These are phyloP conservation scores for Pegoplata infirma DNA, from an alignment of 2,888 invertebrate species.

Conservation along the genomic window DNA sequence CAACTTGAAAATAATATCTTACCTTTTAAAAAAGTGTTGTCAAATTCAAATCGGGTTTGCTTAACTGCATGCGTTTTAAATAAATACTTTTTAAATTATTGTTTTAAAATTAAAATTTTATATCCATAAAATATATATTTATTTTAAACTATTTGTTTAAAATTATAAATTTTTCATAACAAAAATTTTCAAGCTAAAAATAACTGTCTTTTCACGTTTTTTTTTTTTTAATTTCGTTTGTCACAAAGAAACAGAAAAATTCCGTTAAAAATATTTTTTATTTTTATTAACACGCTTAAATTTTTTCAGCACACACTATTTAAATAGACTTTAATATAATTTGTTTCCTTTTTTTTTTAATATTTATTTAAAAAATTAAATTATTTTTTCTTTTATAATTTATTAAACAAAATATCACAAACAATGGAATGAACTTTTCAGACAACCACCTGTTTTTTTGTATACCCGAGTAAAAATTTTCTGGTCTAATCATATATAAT, in stretches of 20 bases:
- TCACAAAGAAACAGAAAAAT: not conserved
- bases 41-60: too few relatives aligned
- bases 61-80: not conserved
- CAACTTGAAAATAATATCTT: too few relatives aligned
- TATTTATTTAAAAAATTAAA: conserved; percentile 4
- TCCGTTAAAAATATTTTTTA: not conserved
- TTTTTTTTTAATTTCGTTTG: not conserved
- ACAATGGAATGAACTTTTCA: not conserved
- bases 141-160: not conserved
- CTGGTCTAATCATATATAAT: too few relatives aligned
- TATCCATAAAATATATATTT: not conserved
- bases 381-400: conserved; percentile 12
- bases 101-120: not conserved
- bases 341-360: not conserved
- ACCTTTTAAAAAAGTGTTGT: too few relatives aligned
- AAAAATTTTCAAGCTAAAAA: not conserved
- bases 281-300: not conserved
- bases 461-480: too few relatives aligned
- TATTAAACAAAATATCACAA: not conserved
- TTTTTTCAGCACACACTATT: not conserved
- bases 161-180: not conserved
- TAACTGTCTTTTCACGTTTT: not conserved
- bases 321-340: too few relatives aligned
- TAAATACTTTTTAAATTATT: not conserved
- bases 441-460: not conserved